Evolutionary conservation across 2,888 invertebrate genomes (phyloP), one percentile per base, ranked within the genome.

Genomic region (Lampropteryx suffumata): DNA sequence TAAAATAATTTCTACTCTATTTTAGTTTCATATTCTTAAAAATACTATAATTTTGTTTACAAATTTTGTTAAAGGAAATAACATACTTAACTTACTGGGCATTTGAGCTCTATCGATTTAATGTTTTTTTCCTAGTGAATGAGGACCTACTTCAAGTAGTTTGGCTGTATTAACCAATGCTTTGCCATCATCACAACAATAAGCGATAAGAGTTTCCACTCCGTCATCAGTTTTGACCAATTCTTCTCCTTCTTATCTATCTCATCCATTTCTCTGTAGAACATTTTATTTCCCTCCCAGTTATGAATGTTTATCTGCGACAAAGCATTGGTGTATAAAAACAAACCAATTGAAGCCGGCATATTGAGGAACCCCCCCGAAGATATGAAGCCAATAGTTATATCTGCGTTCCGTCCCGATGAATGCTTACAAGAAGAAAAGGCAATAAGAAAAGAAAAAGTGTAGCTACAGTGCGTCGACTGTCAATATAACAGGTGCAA

Each of bases 401-500:
- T 73, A 73, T 69, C 62, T 57, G 58, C 60, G 65, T 69, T 64
- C 63, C 67, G 62, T 69, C 69, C 62, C 72, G 69, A 73, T 73
- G 74, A 75, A 70, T 74, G 63, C 67, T 69, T 70, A 67, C 68
- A 47, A 62, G 69, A 66, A 62, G 70, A 60, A 57, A 62, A 58
- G 41, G 71, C 71, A 80, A 82, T 79, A 79, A 72, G 69, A 73
- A 76, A 26, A 27, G 26, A 76, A 35, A 76, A 73, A 73, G 46
- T 61, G 67, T 70, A 67, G 66, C 66, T 69, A 72, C 24, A 62
- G 63, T 67, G 65, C 63, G 65, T 68, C 63, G 69, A 73, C 71
- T 70, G 71, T 69, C 78, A 77, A 80, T 79, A 79, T 73, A 70
- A 65, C 62, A 66, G 73, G 68, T 73, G 75, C 67, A 76, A 84